Conservation (phyloP, 1,140 invertebrate species). For the Brachionus rubens region DNA sequence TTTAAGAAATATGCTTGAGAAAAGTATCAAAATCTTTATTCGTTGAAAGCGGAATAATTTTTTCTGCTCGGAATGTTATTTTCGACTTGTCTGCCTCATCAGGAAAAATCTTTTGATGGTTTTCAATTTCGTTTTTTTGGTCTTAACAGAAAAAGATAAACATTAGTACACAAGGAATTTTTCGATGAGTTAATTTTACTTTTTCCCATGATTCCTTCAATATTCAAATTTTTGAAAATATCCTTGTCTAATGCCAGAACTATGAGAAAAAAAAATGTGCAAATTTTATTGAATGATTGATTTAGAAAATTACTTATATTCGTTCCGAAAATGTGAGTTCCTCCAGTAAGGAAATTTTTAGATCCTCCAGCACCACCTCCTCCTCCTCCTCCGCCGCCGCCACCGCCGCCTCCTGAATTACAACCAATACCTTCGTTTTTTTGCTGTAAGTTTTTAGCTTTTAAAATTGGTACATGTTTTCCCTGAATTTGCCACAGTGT, state of each 20-base stretch:
- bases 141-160: too few relatives aligned
- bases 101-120: too few relatives aligned
- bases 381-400: neutral
- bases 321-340: constrained; percentile 20
- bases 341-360: neutral
- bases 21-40: too few relatives aligned
- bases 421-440: neutral
- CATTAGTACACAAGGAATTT: too few relatives aligned
- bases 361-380: neutral
- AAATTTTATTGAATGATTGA: neutral
- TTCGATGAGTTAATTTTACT: neutral
- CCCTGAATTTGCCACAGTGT: too few relatives aligned
- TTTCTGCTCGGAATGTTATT: too few relatives aligned
- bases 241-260: neutral
- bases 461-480: too few relatives aligned
- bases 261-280: neutral
- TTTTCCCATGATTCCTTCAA: constrained; percentile 5
- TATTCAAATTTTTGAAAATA: neutral
- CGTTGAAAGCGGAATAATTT: too few relatives aligned
- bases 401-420: neutral
- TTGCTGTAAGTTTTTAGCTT: too few relatives aligned
- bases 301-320: neutral
- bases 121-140: too few relatives aligned
- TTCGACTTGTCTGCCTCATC: too few relatives aligned
- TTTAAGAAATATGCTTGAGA: too few relatives aligned